Conservation (phyloP, 2,113 vertebrate species). For the Camelus dromedarius region DNA sequence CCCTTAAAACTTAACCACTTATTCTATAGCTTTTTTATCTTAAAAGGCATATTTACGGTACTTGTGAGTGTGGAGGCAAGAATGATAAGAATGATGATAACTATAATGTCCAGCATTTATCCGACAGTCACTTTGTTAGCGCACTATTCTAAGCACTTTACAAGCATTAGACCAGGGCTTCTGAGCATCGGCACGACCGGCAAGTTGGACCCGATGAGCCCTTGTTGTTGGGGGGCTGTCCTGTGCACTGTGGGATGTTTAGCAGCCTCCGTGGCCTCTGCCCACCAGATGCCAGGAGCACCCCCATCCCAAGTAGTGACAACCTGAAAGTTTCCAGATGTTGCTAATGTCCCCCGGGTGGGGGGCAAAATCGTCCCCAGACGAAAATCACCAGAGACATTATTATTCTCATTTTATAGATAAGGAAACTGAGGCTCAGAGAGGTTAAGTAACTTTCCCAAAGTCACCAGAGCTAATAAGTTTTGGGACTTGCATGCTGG, state of each 20-base stretch:
- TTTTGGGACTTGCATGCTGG: not conserved
- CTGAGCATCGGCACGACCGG: not conserved
- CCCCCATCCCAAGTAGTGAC: not conserved
- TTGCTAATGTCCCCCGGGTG: not conserved
- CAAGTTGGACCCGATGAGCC: not conserved
- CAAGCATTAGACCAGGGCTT: not conserved
- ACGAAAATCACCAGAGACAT: not conserved
- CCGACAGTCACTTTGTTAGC: not conserved
- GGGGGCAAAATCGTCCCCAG: not conserved
- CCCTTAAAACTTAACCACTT: not conserved
- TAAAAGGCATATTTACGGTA: not conserved
- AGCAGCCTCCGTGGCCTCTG: not conserved
- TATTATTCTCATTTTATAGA: not conserved
- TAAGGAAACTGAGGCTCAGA: not conserved
- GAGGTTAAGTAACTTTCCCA: not conserved
- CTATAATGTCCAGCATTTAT: not conserved
- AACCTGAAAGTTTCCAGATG: not conserved
- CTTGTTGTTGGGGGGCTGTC: not conserved
- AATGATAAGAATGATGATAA: not conserved
- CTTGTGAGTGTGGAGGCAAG: not conserved
- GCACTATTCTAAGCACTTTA: too few species aligned
- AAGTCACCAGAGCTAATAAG: not conserved
- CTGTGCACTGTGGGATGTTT: too few species aligned
- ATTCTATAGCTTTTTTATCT: not conserved
- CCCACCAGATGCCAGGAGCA: not conserved